These are phyloP conservation scores for Phania funesta DNA, from an alignment of 2,888 invertebrate species.

Conservation along the genomic window DNA sequence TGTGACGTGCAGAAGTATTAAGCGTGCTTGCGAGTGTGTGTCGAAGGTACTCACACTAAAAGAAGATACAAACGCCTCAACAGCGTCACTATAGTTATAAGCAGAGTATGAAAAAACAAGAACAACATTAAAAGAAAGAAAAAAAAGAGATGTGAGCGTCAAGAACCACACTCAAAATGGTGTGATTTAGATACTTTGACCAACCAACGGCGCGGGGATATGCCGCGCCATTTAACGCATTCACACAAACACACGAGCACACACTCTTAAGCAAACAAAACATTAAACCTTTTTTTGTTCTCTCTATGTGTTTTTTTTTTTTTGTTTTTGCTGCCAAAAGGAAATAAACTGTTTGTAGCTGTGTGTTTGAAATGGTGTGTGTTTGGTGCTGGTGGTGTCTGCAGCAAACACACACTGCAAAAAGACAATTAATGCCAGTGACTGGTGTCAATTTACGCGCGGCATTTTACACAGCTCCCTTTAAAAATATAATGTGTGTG, in stretches of 20 bases:
- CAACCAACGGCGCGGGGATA: conserved; percentile 67
- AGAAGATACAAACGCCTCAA: conserved; percentile 55
- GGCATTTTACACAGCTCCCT: conserved; percentile 62
- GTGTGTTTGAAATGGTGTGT: background rate
- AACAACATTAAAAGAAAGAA: conserved; percentile 16
- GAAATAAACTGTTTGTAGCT: conserved; percentile 41
- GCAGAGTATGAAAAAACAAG: conserved; percentile 38
- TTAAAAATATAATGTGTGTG: background rate
- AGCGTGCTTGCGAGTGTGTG: background rate
- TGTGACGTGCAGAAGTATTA: background rate
- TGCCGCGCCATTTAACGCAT: conserved; percentile 62
- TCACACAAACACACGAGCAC: conserved; percentile 44
- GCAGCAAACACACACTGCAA: conserved; percentile 51
- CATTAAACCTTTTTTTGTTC: background rate
- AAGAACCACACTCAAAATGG: conserved; percentile 70
- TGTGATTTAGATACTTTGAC: conserved; percentile 70
- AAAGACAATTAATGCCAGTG: conserved; percentile 64
- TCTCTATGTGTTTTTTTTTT: background rate
- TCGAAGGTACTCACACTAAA: conserved; percentile 24
- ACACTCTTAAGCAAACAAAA: conserved; percentile 26
- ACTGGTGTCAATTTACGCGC: conserved; percentile 69
- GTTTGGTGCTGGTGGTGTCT: conserved; percentile 47
- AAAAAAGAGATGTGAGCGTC: conserved; percentile 57
- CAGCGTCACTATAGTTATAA: conserved; percentile 27
- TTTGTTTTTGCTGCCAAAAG: conserved; percentile 6